Evolutionary conservation across 1,140 invertebrate species (phyloP).

Genomic region (Lordiphosa collinella): DNA sequence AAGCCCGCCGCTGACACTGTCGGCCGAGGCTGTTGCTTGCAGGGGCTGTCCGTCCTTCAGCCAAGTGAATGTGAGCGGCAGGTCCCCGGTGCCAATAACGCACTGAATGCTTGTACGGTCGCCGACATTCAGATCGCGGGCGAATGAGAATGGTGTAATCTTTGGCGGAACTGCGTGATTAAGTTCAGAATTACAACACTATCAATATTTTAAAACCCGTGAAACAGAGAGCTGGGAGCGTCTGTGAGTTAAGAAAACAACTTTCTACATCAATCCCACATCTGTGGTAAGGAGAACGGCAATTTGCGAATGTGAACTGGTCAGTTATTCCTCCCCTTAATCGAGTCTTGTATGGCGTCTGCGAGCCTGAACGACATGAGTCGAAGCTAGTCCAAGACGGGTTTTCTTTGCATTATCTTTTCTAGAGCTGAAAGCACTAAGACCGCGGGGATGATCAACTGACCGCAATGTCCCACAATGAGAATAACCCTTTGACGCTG

Average conservation of each 20-base stretch:
- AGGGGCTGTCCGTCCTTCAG: conserved; percentile 83
- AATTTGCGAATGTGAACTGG: not conserved
- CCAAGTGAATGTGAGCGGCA: conserved; percentile 85
- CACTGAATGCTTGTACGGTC: conserved; percentile 86
- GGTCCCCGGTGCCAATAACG: conserved; percentile 85
- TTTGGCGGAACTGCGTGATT: conserved; percentile 83
- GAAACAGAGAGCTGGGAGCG: too few species aligned
- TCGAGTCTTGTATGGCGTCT: not conserved
- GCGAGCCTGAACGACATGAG: too few species aligned
- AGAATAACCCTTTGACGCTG: not conserved
- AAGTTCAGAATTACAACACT: conserved; percentile 3
- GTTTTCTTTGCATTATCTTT: not conserved
- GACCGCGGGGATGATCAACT: not conserved
- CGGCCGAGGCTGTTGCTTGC: conserved; percentile 30
- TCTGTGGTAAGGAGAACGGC: conserved; percentile 2
- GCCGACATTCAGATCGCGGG: conserved; percentile 85
- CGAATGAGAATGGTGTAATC: conserved; percentile 85
- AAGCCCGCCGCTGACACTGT: conserved; percentile 58
- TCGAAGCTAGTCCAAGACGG: too few species aligned
- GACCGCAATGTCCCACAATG: conserved; percentile 1
- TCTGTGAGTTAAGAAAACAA: too few species aligned
- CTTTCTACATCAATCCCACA: not conserved
- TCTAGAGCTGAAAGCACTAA: not conserved
- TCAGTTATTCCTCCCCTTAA: conserved; percentile 3
- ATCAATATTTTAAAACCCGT: too few species aligned